Evolutionary conservation across 1,140 invertebrate species (phyloP).

Genomic region (Meloidogyne hapla): DNA sequence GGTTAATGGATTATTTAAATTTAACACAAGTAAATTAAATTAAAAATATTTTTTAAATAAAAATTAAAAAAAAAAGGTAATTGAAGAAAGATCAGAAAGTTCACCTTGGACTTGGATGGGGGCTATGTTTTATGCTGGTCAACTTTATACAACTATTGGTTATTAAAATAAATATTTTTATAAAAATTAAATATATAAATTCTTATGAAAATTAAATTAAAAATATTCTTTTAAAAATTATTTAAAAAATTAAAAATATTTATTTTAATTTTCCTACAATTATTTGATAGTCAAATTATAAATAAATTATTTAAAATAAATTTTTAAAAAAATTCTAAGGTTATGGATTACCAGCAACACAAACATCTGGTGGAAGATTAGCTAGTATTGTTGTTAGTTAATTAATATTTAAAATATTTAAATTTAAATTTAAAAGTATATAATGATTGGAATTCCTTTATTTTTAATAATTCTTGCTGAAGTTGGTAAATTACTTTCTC

Average conservation of each 20-base stretch:
- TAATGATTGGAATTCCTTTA: slow-evolving; percentile 61
- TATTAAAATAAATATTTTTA: slow-evolving; percentile 26
- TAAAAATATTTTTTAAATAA: no score
- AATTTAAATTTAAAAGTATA: slow-evolving; percentile 46
- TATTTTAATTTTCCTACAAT: no score
- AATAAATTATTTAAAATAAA: no score
- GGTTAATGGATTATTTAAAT: slow-evolving; percentile 61
- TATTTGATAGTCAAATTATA: no score
- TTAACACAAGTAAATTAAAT: slow-evolving; percentile 54
- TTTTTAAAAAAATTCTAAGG: slow-evolving; percentile 54
- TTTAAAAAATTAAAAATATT: no score
- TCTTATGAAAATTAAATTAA: no score
- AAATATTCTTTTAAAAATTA: no score
- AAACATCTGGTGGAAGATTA: slow-evolving; percentile 53
- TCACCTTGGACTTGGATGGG: slow-evolving; percentile 61
- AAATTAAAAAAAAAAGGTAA: slow-evolving; percentile 25
- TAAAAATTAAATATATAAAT: no score
- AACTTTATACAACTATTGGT: slow-evolving; percentile 63
- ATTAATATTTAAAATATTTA: neutral
- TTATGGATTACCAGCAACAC: slow-evolving; percentile 55
- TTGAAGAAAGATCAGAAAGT: slow-evolving; percentile 41
- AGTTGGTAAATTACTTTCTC: slow-evolving; percentile 51
- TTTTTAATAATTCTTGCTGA: slow-evolving; percentile 61
- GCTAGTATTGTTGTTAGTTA: slow-evolving; percentile 46
- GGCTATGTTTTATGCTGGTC: slow-evolving; percentile 62